A percentile compares a stretch with the other conserved stretches of the same genome.
phyloP scores from a whole-genome alignment of 2,113 vertebrate species.

The Setophaga petechia region DNA sequence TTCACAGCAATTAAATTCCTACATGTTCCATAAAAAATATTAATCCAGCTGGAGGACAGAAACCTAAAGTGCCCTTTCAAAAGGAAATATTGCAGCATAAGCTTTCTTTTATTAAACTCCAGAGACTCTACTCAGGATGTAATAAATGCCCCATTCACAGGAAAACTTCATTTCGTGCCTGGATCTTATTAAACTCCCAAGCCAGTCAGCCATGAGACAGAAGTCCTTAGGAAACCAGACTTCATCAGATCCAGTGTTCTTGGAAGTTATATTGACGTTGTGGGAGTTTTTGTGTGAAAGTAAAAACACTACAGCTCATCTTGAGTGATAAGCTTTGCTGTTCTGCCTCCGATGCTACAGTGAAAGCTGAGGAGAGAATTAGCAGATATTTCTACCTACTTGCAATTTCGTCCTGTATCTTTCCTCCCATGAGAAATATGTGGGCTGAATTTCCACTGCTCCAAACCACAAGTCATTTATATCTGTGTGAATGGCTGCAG shows the following conservation, averaged over 20 bases:
- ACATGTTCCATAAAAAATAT: conserved; percentile 13
- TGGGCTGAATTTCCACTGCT: conserved; percentile 16
- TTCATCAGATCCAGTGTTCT: conserved; percentile 51
- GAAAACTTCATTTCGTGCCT: conserved; percentile 39
- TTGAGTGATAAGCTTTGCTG: conserved; percentile 29
- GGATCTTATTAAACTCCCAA: conserved; percentile 57
- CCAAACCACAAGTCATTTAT: conserved; percentile 8
- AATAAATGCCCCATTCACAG: conserved; percentile 42
- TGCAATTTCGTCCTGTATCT: conserved; percentile 14
- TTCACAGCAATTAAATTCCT: conserved; percentile 31
- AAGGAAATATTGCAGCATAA: conserved; percentile 47
- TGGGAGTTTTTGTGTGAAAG: conserved; percentile 55
- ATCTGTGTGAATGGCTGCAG: neutral
- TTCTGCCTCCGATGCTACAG: neutral
- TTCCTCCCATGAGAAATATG: conserved; percentile 43
- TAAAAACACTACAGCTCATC: conserved; percentile 25
- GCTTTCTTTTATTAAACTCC: conserved; percentile 61
- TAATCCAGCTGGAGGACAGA: conserved; percentile 30
- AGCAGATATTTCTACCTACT: conserved; percentile 28
- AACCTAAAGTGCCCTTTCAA: conserved; percentile 43
- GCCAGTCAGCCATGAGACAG: conserved; percentile 21
- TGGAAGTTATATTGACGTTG: conserved; percentile 41
- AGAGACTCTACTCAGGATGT: conserved; percentile 35
- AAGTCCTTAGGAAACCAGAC: conserved; percentile 51
- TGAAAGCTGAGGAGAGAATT: conserved; percentile 30